A percentile compares a stretch with the other conserved stretches of the same genome.
Evolutionary conservation across 2,113 vertebrate species (phyloP).

Genomic region (Brachyhypopomus gauderio): DNA sequence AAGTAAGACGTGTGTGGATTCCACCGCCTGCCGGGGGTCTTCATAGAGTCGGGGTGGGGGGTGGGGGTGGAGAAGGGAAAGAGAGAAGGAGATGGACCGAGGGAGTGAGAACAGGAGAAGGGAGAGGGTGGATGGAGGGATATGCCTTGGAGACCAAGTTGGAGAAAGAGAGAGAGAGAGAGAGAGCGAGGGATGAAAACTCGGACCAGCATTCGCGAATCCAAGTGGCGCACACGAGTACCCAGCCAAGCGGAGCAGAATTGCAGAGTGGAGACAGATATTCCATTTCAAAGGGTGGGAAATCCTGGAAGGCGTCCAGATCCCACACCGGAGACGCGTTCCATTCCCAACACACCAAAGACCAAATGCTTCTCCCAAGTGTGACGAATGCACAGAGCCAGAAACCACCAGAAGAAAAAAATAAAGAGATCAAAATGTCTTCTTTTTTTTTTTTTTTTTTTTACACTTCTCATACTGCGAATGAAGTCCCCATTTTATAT

Average conservation of each 20-base stretch:
- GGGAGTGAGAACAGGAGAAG: constrained; percentile 11
- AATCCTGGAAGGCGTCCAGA: constrained; percentile 38
- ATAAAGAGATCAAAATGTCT: constrained; percentile 44
- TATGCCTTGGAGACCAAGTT: constrained; percentile 32
- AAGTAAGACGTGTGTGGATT: constrained; percentile 43
- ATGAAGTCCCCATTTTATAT: constrained; percentile 8
- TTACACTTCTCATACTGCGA: constrained; percentile 3
- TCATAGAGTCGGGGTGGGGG: constrained; percentile 9
- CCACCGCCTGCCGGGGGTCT: constrained; percentile 40
- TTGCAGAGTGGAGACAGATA: constrained; percentile 52
- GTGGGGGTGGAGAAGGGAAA: background rate
- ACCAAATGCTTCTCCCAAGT: constrained; percentile 34
- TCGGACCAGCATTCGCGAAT: constrained; percentile 39
- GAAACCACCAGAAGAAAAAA: constrained; percentile 42
- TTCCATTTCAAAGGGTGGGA: constrained; percentile 57
- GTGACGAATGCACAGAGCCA: constrained; percentile 11
- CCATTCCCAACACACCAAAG: constrained; percentile 28
- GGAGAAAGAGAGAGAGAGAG: constrained; percentile 37
- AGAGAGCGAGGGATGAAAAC: constrained; percentile 43
- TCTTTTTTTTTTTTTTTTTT: constrained; percentile 19
- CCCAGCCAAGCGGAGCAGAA: constrained; percentile 45
- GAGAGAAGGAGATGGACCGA: constrained; percentile 52
- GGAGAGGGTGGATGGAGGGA: no score
- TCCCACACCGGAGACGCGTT: constrained; percentile 7
- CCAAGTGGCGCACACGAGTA: constrained; percentile 36